Evolutionary conservation across 2,113 vertebrate genomes (phyloP), one percentile per base, ranked within the genome.

Genomic region (Solea senegalensis): DNA sequence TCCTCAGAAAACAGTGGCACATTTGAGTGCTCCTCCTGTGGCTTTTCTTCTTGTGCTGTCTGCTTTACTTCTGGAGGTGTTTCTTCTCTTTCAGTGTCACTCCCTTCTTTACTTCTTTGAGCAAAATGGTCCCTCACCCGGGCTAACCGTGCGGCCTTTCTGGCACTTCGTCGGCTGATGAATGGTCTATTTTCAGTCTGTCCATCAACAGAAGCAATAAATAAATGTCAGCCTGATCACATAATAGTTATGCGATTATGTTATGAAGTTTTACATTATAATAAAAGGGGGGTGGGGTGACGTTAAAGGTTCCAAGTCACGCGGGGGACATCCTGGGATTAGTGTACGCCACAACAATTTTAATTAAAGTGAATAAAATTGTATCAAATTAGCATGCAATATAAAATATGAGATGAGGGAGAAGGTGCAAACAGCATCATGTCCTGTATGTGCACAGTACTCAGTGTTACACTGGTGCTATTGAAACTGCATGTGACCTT

Each of bases 111-210:
- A 0, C 73, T 69, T 69, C 57, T 83, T 40, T 82, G 76, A 48
- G 82, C 26, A 69, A 91, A 92, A 76, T 75, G 61, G 56, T 93
- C 85, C 39, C n/a, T 86, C 64, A 90, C 48, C 56, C 59, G 78
- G 14, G 83, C 86, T 77, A 89, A 68, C 50, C 85, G 81, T 3
- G 84, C 82, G 10, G 86, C 88, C 68, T 84, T 92, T 63, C 88
- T 83, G 56, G 34, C 69, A 70, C 40, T 87, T 48, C 79, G 90
- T 52, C 45, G 74, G 57, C 74, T 85, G 68, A 12, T 26, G 78
- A 80, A 88, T 57, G 10, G 65, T 48, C 62, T 82, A 21, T 48
- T 88, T 56, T 92, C 91, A 8, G 70, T 53, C 93, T 94, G 89
- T 80, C 71, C 57, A 69, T 87, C 52, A 59, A 80, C 60, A 86